These are phyloP conservation scores for Ictidomys tridecemlineatus DNA, from an alignment of 2,113 vertebrate genomes.

Conservation along the genomic window DNA sequence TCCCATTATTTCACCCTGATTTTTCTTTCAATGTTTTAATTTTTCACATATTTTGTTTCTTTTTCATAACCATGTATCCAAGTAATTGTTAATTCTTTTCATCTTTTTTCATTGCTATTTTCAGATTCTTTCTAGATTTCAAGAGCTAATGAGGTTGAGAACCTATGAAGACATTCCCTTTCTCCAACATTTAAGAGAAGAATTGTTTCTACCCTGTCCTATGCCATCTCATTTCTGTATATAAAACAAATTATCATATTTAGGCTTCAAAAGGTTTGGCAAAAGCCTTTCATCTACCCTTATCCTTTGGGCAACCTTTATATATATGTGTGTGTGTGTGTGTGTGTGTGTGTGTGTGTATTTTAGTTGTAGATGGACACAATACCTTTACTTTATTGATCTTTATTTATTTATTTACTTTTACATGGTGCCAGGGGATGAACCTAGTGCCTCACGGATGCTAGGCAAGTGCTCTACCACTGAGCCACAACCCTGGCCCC, in stretches of 20 bases:
- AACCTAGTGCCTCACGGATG: too few relatives aligned
- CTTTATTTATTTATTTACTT: too few relatives aligned
- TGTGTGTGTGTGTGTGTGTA: too few relatives aligned
- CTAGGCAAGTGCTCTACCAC: too few relatives aligned
- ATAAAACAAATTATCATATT: background rate
- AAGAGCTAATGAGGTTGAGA: background rate
- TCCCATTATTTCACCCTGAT: background rate
- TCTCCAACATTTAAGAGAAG: background rate
- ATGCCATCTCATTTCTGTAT: background rate
- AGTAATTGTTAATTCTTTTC: background rate
- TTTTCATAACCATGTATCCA: background rate
- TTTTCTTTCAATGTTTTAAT: background rate
- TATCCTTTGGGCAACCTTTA: background rate
- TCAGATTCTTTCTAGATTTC: conserved; percentile 11
- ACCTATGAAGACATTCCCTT: background rate
- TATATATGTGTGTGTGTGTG: too few relatives aligned
- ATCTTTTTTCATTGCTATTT: background rate
- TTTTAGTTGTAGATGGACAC: too few relatives aligned
- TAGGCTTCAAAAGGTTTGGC: background rate
- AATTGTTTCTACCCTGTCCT: background rate
- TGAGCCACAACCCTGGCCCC: too few relatives aligned
- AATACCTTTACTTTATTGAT: too few relatives aligned
- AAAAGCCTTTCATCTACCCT: background rate
- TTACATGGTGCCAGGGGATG: too few relatives aligned
- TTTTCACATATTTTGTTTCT: background rate